Evolutionary conservation across 2,113 vertebrate species (phyloP).

Genomic region (Poeciliopsis occidentalis): DNA sequence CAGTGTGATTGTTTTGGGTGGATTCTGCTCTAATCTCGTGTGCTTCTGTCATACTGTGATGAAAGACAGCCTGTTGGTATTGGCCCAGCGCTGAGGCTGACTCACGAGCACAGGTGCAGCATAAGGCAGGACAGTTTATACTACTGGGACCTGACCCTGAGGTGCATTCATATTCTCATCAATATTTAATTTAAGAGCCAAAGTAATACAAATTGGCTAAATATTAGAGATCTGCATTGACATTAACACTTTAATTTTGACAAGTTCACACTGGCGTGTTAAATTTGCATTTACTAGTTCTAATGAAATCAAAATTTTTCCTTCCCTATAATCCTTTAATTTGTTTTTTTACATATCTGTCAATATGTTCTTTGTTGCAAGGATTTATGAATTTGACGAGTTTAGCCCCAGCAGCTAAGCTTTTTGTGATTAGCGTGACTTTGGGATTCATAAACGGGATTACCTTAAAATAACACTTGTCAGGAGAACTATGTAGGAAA

Average conservation of each 20-base stretch:
- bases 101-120: conserved; percentile 72
- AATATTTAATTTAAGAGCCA: conserved; percentile 7
- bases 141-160: conserved; percentile 9
- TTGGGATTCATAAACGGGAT: conserved; percentile 59
- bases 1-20: conserved; percentile 71
- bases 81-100: conserved; percentile 63
- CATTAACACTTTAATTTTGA: not conserved
- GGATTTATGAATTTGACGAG: conserved; percentile 60
- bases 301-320: conserved; percentile 43
- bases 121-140: conserved; percentile 41
- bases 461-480: conserved; percentile 79
- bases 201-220: conserved; percentile 12
- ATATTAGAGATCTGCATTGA: conserved; percentile 3
- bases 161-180: conserved; percentile 9
- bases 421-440: conserved; percentile 60
- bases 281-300: conserved; percentile 39
- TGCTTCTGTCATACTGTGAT: conserved; percentile 71
- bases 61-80: conserved; percentile 73
- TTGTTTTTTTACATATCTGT: conserved; percentile 53
- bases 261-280: not conserved
- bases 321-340: conserved; percentile 62
- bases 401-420: conserved; percentile 50
- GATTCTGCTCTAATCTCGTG: conserved; percentile 67
- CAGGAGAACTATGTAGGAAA: conserved; percentile 61
- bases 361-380: conserved; percentile 55